A percentile compares a stretch with the other conserved stretches of the same genome.
phyloP scores from a whole-genome alignment of 2,797 vertebrate genomes.

The Trematomus bernacchii region DNA sequence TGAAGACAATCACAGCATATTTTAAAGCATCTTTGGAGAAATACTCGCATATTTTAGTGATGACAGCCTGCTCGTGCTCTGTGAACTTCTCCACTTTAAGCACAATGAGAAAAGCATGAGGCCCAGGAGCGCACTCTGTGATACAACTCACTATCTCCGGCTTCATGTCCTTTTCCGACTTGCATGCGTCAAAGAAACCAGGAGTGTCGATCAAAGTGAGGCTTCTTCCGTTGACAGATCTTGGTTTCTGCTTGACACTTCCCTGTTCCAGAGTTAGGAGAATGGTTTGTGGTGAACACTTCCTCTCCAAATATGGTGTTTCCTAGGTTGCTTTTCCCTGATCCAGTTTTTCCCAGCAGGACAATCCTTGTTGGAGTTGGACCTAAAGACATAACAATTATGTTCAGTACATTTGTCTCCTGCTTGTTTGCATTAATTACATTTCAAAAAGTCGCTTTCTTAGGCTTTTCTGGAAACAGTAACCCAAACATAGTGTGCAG shows the following conservation, averaged over 20 bases:
- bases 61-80: slow-evolving; percentile 51
- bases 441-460: no score
- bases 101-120: slow-evolving; percentile 75
- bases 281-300: background rate
- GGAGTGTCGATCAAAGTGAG: slow-evolving; percentile 71
- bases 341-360: slow-evolving; percentile 70
- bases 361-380: slow-evolving; percentile 38
- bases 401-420: slow-evolving; percentile 4
- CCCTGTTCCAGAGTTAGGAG: slow-evolving; percentile 46
- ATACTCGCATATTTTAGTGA: slow-evolving; percentile 39
- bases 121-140: slow-evolving; percentile 67
- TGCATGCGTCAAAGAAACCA: slow-evolving; percentile 52
- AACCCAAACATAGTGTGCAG: background rate
- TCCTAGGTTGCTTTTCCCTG: slow-evolving; percentile 60
- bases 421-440: background rate
- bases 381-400: background rate
- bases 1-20: slow-evolving; percentile 69
- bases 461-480: background rate
- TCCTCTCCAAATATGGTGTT: slow-evolving; percentile 60
- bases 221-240: slow-evolving; percentile 7
- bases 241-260: slow-evolving; percentile 46
- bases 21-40: slow-evolving; percentile 68
- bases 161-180: slow-evolving; percentile 32
- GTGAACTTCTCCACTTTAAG: slow-evolving; percentile 76
- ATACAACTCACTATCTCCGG: slow-evolving; percentile 57